These are phyloP conservation scores for Cyrtonyx montezumae DNA, from an alignment of 2,113 vertebrate species.

Conservation along the genomic window DNA sequence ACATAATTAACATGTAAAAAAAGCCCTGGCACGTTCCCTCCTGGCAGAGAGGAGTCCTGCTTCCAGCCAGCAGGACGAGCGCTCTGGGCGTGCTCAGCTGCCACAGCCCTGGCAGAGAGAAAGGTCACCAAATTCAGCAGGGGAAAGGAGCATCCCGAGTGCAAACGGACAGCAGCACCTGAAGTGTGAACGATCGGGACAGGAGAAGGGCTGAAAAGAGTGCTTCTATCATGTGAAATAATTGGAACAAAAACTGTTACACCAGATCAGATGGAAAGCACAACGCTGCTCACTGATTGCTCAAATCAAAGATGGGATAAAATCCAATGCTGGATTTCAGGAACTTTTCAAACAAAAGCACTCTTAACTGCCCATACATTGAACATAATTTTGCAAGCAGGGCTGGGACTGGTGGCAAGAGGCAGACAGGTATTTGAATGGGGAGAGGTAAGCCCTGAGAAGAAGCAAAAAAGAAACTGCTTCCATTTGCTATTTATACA, in stretches of 20 bases:
- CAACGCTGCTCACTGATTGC: background rate
- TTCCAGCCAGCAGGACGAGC: background rate
- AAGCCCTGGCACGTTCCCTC: background rate
- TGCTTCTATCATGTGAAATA: background rate
- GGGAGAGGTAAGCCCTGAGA: background rate
- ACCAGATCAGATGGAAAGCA: background rate
- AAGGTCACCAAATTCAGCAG: background rate
- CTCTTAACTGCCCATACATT: background rate
- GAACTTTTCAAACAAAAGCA: constrained; percentile 3
- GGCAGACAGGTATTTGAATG: constrained; percentile 38
- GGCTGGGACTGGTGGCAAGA: background rate
- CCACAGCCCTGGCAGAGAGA: background rate
- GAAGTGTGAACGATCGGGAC: background rate
- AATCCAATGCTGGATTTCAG: background rate
- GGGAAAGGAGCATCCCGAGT: background rate
- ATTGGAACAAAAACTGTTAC: background rate
- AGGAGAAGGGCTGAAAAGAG: background rate
- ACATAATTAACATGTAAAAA: constrained; percentile 23
- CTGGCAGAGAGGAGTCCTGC: background rate
- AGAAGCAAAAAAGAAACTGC: constrained; percentile 4
- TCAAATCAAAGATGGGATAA: background rate
- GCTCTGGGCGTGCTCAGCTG: background rate
- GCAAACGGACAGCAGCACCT: background rate
- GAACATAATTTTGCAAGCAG: background rate
- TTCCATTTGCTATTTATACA: constrained; percentile 42